A percentile compares a stretch with the other conserved stretches of the same genome.
Conservation (phyloP, 2,113 vertebrate species). For the Siphamia tubifer region DNA sequence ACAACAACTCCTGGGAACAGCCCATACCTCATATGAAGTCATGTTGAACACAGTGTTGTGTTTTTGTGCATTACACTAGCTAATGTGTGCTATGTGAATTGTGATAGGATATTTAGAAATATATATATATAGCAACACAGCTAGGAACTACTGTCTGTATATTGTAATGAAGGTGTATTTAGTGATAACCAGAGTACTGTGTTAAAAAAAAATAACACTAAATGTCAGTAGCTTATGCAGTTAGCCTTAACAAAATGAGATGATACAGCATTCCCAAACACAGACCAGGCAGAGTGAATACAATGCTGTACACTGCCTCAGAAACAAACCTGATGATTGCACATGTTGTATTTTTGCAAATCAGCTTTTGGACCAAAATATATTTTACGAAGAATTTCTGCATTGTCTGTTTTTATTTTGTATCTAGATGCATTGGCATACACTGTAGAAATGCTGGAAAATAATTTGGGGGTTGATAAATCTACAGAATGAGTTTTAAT, state of each 20-base stretch:
- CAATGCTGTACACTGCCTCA: constrained; percentile 26
- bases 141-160: constrained; percentile 14
- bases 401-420: constrained; percentile 30
- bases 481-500: too few relatives aligned
- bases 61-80: constrained; percentile 15
- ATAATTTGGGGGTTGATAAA: too few relatives aligned
- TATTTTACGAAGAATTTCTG: constrained; percentile 74
- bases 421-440: neutral
- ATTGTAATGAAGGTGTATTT: constrained; percentile 7
- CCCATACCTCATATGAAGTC: neutral
- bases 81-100: neutral
- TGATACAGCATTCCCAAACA: constrained; percentile 7
- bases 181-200: neutral
- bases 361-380: constrained; percentile 82
- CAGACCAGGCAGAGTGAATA: neutral
- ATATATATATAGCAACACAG: neutral
- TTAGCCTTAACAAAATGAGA: constrained; percentile 28
- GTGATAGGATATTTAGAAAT: neutral
- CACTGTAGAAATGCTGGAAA: neutral
- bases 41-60: neutral
- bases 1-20: neutral
- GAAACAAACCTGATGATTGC: constrained; percentile 46
- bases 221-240: constrained; percentile 43
- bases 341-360: constrained; percentile 78
- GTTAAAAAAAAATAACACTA: constrained; percentile 17